Conservation (phyloP, 2,797 vertebrate species). For the Pangasius larnaudii region DNA sequence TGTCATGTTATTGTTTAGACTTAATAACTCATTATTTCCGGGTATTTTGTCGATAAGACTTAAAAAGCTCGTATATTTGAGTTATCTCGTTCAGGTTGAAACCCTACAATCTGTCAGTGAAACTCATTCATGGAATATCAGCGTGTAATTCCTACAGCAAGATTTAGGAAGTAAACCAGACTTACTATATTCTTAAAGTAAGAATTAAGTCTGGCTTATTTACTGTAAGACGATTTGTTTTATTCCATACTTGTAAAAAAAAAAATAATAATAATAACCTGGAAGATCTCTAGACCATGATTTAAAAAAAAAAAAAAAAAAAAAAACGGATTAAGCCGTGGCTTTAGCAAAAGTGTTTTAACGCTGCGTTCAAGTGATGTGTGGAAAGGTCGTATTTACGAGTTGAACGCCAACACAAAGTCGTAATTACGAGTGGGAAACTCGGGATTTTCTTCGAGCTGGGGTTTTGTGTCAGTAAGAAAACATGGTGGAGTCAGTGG, state of each 20-base stretch:
- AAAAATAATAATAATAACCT: too few relatives aligned
- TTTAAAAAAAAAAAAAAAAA: not conserved
- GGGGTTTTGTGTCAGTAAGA: too few relatives aligned
- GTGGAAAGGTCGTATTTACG: too few relatives aligned
- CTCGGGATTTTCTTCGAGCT: too few relatives aligned
- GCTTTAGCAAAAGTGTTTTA: not conserved
- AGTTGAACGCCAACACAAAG: too few relatives aligned
- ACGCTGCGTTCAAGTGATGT: too few relatives aligned
- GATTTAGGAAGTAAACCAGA: not conserved
- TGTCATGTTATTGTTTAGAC: too few relatives aligned
- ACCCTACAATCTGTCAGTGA: not conserved
- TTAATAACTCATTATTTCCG: not conserved
- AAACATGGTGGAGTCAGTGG: too few relatives aligned
- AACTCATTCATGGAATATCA: not conserved
- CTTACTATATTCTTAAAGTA: not conserved
- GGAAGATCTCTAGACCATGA: not conserved
- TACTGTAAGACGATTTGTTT: not conserved
- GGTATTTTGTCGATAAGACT: too few relatives aligned
- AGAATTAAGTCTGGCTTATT: not conserved
- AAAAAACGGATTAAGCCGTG: not conserved
- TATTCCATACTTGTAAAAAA: too few relatives aligned
- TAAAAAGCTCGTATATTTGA: not conserved
- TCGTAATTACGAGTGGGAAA: too few relatives aligned
- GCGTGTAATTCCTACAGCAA: not conserved
- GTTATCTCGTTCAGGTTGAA: not conserved